Evolutionary conservation across 2,113 vertebrate genomes (phyloP).

Genomic region (Falco punctatus): DNA sequence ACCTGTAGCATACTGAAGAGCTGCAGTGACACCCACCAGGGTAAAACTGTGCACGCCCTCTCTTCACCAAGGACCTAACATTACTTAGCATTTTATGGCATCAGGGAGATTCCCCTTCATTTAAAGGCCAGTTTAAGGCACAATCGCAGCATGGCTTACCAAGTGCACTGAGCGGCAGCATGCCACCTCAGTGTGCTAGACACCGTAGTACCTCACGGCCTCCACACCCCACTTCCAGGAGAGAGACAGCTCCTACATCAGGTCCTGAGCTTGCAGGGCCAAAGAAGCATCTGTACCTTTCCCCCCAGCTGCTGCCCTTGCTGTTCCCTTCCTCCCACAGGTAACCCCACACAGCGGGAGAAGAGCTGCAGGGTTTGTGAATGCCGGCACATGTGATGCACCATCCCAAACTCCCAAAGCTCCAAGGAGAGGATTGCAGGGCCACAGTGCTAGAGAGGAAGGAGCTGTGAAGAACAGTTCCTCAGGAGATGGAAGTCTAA

Average conservation of each 20-base stretch:
- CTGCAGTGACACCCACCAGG: not conserved
- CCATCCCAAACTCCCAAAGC: not conserved
- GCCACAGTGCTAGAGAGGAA: not conserved
- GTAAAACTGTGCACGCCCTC: not conserved
- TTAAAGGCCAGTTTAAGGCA: not conserved
- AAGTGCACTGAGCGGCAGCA: not conserved
- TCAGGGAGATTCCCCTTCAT: not conserved
- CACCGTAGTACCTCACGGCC: not conserved
- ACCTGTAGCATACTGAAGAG: not conserved
- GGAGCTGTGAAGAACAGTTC: not conserved
- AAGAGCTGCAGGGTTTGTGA: not conserved
- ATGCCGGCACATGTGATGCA: not conserved
- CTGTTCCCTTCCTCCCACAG: not conserved
- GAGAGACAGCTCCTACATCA: not conserved
- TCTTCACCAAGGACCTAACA: not conserved
- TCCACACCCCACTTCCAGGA: not conserved
- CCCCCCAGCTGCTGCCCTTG: not conserved
- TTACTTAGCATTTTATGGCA: not conserved
- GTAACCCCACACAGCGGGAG: fast-evolving
- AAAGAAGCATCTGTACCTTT: not conserved
- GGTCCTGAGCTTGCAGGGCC: not conserved
- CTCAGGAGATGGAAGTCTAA: conserved; percentile 55
- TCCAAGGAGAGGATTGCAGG: not conserved
- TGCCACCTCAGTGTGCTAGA: not conserved
- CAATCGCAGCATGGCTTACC: not conserved